Evolutionary conservation across 2,113 vertebrate genomes (phyloP).

Genomic region (Dissostichus mawsoni): DNA sequence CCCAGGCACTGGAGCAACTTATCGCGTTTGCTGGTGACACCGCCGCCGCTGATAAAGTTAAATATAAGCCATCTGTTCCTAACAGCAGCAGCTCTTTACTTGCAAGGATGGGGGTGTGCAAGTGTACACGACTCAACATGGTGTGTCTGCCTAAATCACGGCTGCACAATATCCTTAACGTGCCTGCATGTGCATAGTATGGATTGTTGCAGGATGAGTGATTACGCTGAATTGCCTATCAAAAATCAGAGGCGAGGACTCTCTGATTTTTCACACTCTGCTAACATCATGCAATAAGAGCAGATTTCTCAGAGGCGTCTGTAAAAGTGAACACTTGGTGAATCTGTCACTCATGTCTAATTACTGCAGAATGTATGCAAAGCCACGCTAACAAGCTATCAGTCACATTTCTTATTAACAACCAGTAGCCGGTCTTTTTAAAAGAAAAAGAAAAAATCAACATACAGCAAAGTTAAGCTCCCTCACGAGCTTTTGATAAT

Average conservation of each 20-base stretch:
- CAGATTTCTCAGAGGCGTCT: conserved; percentile 12
- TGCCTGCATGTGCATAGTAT: conserved; percentile 18
- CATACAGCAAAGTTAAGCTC: conserved; percentile 33
- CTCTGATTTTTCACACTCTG: conserved; percentile 9
- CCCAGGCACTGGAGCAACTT: conserved; percentile 58
- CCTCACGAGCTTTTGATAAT: conserved; percentile 41
- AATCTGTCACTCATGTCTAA: conserved; percentile 60
- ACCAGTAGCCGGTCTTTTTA: conserved; percentile 16
- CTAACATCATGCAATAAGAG: conserved; percentile 10
- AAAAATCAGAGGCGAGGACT: conserved; percentile 1
- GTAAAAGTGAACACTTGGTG: conserved; percentile 34
- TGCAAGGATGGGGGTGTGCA: conserved; percentile 21
- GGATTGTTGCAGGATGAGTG: conserved; percentile 20
- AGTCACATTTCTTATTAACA: conserved; percentile 52
- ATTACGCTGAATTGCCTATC: conserved; percentile 16
- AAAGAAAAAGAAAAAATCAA: conserved; percentile 2
- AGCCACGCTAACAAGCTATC: conserved; percentile 62
- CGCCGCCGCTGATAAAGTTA: conserved; percentile 71
- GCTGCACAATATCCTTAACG: conserved; percentile 1
- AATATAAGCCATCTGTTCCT: conserved; percentile 79
- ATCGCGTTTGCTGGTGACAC: conserved; percentile 58
- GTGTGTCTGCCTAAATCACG: conserved; percentile 20
- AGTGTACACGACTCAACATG: not conserved
- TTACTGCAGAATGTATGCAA: conserved; percentile 49
- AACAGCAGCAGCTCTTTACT: conserved; percentile 48